These are phyloP conservation scores for Sogatella furcifera DNA, from an alignment of 1,140 invertebrate species.

Conservation along the genomic window DNA sequence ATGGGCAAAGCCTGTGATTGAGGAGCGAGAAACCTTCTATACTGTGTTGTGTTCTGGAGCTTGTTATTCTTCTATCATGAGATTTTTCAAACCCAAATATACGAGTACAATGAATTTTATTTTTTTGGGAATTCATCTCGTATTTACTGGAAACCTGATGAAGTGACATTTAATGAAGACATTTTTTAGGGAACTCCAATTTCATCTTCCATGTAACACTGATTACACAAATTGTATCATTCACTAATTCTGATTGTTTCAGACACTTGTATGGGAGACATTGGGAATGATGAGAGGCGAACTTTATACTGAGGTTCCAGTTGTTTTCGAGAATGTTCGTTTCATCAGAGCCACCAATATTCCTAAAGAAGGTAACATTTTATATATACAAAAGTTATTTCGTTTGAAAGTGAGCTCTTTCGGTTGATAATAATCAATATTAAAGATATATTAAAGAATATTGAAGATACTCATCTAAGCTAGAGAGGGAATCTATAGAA, in stretches of 20 bases:
- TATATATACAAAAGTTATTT: too few relatives aligned
- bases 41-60: too few relatives aligned
- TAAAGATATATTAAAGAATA: not conserved
- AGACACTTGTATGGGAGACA: constrained; percentile 76
- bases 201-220: not conserved
- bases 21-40: too few relatives aligned
- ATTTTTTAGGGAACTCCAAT: too few relatives aligned
- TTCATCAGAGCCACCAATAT: constrained; percentile 76
- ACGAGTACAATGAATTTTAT: too few relatives aligned
- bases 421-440: too few relatives aligned
- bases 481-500: too few relatives aligned
- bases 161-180: not conserved
- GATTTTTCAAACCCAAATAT: too few relatives aligned
- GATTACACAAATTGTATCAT: not conserved
- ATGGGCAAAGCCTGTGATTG: too few relatives aligned
- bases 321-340: constrained; percentile 77
- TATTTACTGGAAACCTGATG: not conserved
- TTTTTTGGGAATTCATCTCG: not conserved
- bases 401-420: too few relatives aligned
- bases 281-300: constrained; percentile 64
- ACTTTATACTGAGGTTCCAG: constrained; percentile 57
- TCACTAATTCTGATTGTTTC: constrained; percentile 7
- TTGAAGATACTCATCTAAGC: too few relatives aligned
- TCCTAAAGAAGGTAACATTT: constrained; percentile 42
- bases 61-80: too few relatives aligned